phyloP scores from a whole-genome alignment of 2,797 vertebrate genomes.

The Leuciscus waleckii region DNA sequence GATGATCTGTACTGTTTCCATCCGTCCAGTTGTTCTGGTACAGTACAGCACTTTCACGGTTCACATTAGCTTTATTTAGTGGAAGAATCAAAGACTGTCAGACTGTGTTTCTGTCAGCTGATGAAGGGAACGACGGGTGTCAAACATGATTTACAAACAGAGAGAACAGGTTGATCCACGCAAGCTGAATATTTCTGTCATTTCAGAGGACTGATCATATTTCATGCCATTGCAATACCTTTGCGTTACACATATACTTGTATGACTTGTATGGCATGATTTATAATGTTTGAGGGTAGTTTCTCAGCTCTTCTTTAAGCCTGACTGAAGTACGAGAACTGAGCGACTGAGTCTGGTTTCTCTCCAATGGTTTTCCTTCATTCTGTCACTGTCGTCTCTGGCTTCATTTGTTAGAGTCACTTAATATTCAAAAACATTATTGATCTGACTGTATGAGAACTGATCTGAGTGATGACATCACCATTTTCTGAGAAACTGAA shows the following conservation, averaged over 20 bases:
- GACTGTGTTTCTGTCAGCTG: background rate
- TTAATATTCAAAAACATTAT: too few species aligned
- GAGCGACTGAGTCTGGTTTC: too few species aligned
- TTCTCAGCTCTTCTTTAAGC: too few species aligned
- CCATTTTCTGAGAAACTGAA: too few species aligned
- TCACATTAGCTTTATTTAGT: background rate
- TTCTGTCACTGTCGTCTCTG: too few species aligned
- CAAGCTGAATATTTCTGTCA: background rate
- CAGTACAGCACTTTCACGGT: background rate
- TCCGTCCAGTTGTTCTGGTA: too few species aligned
- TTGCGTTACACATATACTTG: background rate
- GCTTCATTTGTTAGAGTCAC: too few species aligned
- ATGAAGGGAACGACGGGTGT: background rate
- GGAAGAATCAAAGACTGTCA: background rate
- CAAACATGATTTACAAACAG: background rate
- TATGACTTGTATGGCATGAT: background rate
- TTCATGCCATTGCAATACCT: background rate
- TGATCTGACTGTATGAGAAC: too few species aligned
- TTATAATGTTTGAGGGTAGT: background rate
- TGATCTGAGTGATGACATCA: too few species aligned
- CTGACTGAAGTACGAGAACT: too few species aligned
- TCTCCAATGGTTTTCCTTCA: too few species aligned
- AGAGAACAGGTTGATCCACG: background rate
- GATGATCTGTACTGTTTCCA: background rate
- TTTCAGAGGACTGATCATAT: background rate